A percentile compares a stretch with the other conserved stretches of the same genome.
Evolutionary conservation across 1,140 invertebrate genomes (phyloP).

Genomic region (Caligus rogercresseyi): DNA sequence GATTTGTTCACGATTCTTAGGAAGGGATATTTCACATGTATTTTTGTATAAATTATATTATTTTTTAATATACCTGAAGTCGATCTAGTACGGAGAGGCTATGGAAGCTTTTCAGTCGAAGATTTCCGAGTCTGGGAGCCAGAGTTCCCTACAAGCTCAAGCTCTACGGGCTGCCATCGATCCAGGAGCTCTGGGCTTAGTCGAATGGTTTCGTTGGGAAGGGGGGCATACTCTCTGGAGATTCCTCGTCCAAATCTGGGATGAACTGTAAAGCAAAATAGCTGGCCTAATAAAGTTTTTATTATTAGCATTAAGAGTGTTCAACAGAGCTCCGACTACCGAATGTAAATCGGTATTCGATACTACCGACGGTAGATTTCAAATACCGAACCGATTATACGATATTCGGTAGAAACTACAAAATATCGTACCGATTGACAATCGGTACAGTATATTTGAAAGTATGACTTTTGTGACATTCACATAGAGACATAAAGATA

Average conservation of each 20-base stretch:
- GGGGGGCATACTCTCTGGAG: background rate
- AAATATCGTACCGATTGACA: too few relatives aligned
- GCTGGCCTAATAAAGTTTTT: background rate
- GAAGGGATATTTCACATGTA: background rate
- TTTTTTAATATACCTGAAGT: slow-evolving; percentile 7
- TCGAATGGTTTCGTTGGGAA: background rate
- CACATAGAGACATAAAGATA: too few relatives aligned
- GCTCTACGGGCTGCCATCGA: slow-evolving; percentile 14
- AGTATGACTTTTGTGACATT: too few relatives aligned
- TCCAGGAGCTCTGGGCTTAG: background rate
- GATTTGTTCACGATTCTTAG: background rate
- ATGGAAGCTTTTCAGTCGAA: slow-evolving; percentile 12
- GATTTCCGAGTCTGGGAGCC: slow-evolving; percentile 14
- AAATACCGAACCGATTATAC: too few relatives aligned
- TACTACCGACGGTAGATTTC: too few relatives aligned
- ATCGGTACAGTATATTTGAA: too few relatives aligned
- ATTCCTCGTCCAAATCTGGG: background rate
- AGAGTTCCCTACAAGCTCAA: slow-evolving; percentile 14
- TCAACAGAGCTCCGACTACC: too few relatives aligned
- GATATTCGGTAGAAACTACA: too few relatives aligned
- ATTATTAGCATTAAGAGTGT: too few relatives aligned
- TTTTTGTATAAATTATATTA: background rate
- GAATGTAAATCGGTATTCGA: too few relatives aligned
- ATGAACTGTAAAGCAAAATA: background rate
- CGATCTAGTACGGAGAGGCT: slow-evolving; percentile 15